Percentiles rank a stretch among this genome's conserved stretches.
These are phyloP conservation scores for Neodiprion pinetum DNA, from an alignment of 1,140 invertebrate genomes.

Conservation along the genomic window DNA sequence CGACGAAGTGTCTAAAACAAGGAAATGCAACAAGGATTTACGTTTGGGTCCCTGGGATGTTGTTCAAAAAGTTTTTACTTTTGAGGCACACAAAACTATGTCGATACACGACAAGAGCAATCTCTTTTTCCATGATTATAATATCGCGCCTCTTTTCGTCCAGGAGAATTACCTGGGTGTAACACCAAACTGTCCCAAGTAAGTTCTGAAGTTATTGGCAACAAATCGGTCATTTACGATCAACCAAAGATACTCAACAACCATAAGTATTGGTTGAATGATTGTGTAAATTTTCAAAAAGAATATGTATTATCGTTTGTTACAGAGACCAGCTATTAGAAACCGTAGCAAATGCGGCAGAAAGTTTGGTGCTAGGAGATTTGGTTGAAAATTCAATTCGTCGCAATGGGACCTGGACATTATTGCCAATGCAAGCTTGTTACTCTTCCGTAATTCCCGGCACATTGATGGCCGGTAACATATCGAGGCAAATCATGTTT, in stretches of 20 bases:
- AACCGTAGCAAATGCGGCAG: slow-evolving; percentile 79
- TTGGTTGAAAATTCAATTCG: slow-evolving; percentile 84
- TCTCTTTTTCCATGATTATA: slow-evolving; percentile 98
- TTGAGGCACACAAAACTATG: slow-evolving; percentile 84
- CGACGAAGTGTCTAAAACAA: slow-evolving; percentile 61
- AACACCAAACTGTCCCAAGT: slow-evolving; percentile 72
- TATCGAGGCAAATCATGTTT: slow-evolving; percentile 84
- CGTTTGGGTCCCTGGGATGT: slow-evolving; percentile 96
- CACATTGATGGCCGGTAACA: slow-evolving; percentile 79
- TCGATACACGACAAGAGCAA: slow-evolving; percentile 85
- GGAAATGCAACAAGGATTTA: slow-evolving; percentile 78
- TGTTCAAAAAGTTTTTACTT: slow-evolving; percentile 85
- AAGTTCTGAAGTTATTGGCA: slow-evolving; percentile 36
- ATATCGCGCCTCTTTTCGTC: slow-evolving; percentile 92
- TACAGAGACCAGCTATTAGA: slow-evolving; percentile 67
- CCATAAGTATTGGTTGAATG: not conserved
- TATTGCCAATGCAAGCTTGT: slow-evolving; percentile 92
- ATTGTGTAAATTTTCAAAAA: slow-evolving; percentile 30
- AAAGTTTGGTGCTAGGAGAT: slow-evolving; percentile 87
- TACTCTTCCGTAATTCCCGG: slow-evolving; percentile 92
- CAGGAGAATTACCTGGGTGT: slow-evolving; percentile 95
- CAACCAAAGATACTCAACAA: not conserved
- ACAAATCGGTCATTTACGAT: not conserved
- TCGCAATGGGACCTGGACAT: slow-evolving; percentile 79
- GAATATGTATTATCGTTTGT: slow-evolving; percentile 19